Base-by-base conservation (phyloP, 2,797 vertebrate species). In the Cyclura pinguis region DNA sequence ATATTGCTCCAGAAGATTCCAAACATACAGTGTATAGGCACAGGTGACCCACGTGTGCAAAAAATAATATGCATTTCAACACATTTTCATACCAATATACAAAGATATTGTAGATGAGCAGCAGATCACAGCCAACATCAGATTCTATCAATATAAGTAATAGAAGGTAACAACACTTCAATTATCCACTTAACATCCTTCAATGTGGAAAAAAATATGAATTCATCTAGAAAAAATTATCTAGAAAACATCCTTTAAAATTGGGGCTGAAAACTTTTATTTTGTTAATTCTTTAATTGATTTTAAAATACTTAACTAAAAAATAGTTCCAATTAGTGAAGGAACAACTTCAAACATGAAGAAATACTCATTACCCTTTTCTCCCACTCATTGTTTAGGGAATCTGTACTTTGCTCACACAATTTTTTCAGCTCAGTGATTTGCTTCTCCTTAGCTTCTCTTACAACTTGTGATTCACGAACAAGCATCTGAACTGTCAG, bases 391-490 rank as follows among this genome's bases (percentile, higher is more conserved):
- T 98, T 99, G 96, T 97, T 99, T 95, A 99, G 93, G 92, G 96
- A 98, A 81, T 99, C 98, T 4, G 92, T 86, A 93, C 98, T 99
- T 93, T 99, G 98, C 94, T 99, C 98, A 85, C 97, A 98, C 96
- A 99, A 97, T 96, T 98, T 99, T 97, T 98, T 99, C 94, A 99
- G 96, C 96, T 99, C 99, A 27, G 89, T 85, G 86, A 99, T 99
- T 98, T 99, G 99, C 95, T 98, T 98, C 89, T 99, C 99, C 96
- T 99, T 99, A 93, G 97, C 98, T 95, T 99, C 98, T 86, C 98
- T 97, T 96, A 99, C 97, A 92, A 99, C 97, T 94, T 99, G 98
- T 83, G 98, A 99, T 96, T 99, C 98, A 57, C 98, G 98, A 94
- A 99, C 94, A 83, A 99, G 97, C 95, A 97, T 98, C 97, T 99